phyloP scores from a whole-genome alignment of 2,113 vertebrate genomes.

The Rynchops niger region DNA sequence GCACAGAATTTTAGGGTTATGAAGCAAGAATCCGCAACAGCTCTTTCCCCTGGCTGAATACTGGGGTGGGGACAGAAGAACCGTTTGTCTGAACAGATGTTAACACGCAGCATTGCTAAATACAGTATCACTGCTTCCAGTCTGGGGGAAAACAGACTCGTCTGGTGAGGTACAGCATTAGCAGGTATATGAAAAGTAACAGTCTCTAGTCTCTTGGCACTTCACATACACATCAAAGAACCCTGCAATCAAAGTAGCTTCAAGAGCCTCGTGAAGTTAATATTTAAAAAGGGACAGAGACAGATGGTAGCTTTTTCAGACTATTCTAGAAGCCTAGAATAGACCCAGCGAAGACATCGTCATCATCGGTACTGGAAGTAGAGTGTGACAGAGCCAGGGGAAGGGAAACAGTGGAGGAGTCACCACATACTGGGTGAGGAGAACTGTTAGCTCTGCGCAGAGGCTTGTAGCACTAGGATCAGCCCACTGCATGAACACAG shows the following conservation, averaged over 20 bases:
- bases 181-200: not conserved
- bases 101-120: not conserved
- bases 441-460: not conserved
- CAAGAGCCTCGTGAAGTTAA: constrained; percentile 24
- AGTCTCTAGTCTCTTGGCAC: not conserved
- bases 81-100: not conserved
- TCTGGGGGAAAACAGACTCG: not conserved
- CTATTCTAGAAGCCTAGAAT: constrained; percentile 12
- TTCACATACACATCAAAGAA: not conserved
- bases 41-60: not conserved
- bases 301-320: constrained; percentile 8
- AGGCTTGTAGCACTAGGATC: not conserved
- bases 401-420: constrained; percentile 14
- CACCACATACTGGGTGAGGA: not conserved
- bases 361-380: not conserved
- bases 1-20: not conserved
- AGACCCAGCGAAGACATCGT: not conserved
- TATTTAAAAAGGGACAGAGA: constrained; percentile 31
- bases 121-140: not conserved
- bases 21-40: not conserved
- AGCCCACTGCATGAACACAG: not conserved
- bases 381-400: not conserved
- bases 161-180: not conserved
- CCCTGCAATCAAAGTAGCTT: not conserved
- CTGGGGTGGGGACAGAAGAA: not conserved